phyloP scores from a whole-genome alignment of 2,888 invertebrate species.

The Trissolcus japonicus region DNA sequence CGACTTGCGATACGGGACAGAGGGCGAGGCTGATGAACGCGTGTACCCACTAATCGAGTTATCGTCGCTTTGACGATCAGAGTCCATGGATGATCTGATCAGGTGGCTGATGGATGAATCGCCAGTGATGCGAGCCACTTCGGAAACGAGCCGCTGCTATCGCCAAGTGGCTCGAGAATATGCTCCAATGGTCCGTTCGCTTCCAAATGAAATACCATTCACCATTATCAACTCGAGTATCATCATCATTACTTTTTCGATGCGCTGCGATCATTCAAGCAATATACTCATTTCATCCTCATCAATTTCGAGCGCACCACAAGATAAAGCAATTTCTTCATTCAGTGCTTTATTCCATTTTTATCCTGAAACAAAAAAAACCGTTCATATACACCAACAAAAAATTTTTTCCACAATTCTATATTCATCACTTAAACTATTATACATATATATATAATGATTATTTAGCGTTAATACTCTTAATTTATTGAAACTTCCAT shows the following conservation, averaged over 20 bases:
- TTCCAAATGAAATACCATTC: conserved; percentile 56
- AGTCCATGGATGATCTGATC: conserved; percentile 75
- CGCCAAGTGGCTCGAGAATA: conserved; percentile 55
- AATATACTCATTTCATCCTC: conserved; percentile 18
- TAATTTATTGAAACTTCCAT: no score
- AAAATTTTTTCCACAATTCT: no score
- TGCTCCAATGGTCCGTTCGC: conserved; percentile 54
- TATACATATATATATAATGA: no score
- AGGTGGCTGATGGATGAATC: conserved; percentile 73
- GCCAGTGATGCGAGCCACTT: conserved; percentile 73
- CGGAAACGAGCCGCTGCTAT: conserved; percentile 62
- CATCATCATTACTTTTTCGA: conserved; percentile 46
- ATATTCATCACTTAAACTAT: no score
- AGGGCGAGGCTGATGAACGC: conserved; percentile 69
- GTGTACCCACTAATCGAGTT: conserved; percentile 74
- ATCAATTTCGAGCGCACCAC: background rate
- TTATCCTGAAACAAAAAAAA: no score
- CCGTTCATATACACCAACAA: no score
- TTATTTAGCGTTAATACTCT: no score
- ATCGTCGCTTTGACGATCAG: conserved; percentile 76
- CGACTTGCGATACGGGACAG: conserved; percentile 28
- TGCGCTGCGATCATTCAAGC: conserved; percentile 17
- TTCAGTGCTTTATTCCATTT: no score
- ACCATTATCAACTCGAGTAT: conserved; percentile 55
- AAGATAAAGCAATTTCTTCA: no score